A percentile compares a stretch with the other conserved stretches of the same genome.
phyloP scores from a whole-genome alignment of 1,140 invertebrate genomes.

The Zaprionus gabonicus region DNA sequence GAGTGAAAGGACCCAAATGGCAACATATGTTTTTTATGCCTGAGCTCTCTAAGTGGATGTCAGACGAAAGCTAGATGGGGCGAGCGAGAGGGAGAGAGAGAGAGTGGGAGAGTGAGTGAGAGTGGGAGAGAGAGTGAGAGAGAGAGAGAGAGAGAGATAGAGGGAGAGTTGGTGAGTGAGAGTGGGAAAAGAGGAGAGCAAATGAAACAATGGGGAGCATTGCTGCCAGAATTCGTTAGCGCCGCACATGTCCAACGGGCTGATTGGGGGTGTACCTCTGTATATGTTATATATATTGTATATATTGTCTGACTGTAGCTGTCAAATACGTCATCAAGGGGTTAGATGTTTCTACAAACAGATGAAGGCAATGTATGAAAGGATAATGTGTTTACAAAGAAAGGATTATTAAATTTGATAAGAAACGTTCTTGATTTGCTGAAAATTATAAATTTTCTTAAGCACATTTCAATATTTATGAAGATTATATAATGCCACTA shows the following conservation, averaged over 20 bases:
- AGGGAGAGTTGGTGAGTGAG: constrained; percentile 7
- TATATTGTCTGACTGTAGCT: constrained; percentile 24
- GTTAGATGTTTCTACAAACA: neutral
- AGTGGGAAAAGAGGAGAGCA: constrained; percentile 13
- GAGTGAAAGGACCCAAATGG: constrained; percentile 76
- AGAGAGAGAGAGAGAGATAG: neutral
- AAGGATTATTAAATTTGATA: too few relatives aligned
- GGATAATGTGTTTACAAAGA: neutral
- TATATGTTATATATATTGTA: constrained; percentile 17
- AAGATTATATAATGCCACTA: neutral
- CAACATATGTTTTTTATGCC: constrained; percentile 84
- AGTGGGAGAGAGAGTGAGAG: neutral
- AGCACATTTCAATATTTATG: neutral
- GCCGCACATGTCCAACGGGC: constrained; percentile 31
- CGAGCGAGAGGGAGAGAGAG: constrained; percentile 4
- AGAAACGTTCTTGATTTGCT: too few relatives aligned
- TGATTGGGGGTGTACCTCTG: constrained; percentile 27
- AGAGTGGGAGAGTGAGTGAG: constrained; percentile 10
- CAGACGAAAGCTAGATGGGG: constrained; percentile 13
- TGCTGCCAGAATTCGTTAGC: constrained; percentile 75
- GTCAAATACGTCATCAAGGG: constrained; percentile 15
- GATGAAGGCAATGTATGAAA: neutral
- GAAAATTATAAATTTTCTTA: neutral
- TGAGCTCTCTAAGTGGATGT: constrained; percentile 79
- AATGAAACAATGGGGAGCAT: constrained; percentile 31